Conservation (phyloP, 2,113 vertebrate genomes). For the Amphiprion percula region DNA sequence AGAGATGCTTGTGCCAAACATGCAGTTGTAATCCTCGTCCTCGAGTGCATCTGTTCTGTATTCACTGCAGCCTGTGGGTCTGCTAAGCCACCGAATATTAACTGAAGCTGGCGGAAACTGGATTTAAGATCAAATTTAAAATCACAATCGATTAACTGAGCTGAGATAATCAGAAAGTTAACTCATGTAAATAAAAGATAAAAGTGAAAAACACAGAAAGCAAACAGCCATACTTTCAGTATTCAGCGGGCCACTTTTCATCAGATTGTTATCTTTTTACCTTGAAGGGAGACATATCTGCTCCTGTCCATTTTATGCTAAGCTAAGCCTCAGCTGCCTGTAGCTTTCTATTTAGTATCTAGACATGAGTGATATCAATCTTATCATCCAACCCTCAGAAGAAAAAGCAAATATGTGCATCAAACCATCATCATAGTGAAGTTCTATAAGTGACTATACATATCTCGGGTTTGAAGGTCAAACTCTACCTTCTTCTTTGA, state of each 20-base stretch:
- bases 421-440: not conserved
- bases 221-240: not conserved
- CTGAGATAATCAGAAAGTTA: slow-evolving; percentile 27
- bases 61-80: slow-evolving; percentile 13
- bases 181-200: not conserved
- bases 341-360: not conserved
- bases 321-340: not conserved
- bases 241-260: rapidly evolving
- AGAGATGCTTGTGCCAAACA: slow-evolving; percentile 21
- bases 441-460: not conserved
- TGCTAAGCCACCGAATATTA: slow-evolving; percentile 13
- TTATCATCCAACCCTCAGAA: too few relatives aligned
- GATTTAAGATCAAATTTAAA: slow-evolving; percentile 16
- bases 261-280: not conserved
- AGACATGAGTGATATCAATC: too few relatives aligned
- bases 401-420: too few relatives aligned
- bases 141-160: not conserved
- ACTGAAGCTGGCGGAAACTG: slow-evolving; percentile 7
- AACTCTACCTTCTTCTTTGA: slow-evolving; percentile 89
- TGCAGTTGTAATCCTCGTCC: slow-evolving; percentile 12
- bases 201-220: not conserved
- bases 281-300: too few relatives aligned
- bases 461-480: not conserved
- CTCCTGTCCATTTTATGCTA: not conserved
- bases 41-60: slow-evolving; percentile 29